A percentile compares a stretch with the other conserved stretches of the same genome.
phyloP scores from a whole-genome alignment of 2,113 vertebrate genomes.

The Chaetops frenatus region DNA sequence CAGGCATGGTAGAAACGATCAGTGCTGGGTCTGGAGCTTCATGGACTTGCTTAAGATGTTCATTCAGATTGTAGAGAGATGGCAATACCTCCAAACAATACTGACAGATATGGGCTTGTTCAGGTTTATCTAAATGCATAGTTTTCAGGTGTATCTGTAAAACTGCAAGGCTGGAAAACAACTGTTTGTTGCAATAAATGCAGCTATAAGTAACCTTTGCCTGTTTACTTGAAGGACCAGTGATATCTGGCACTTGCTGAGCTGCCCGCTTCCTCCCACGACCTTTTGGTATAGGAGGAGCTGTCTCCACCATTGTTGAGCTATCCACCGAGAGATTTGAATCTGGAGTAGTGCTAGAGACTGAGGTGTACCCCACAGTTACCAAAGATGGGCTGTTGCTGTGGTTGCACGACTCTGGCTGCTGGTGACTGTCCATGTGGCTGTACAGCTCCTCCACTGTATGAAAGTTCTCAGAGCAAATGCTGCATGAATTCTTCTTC shows the following conservation, averaged over 20 bases:
- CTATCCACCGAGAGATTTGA: slow-evolving; percentile 97
- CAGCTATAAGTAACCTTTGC: slow-evolving; percentile 94
- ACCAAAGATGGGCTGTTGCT: slow-evolving; percentile 95
- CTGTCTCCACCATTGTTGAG: slow-evolving; percentile 89
- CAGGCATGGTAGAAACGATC: slow-evolving; percentile 85
- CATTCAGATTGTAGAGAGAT: slow-evolving; percentile 95
- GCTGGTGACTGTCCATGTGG: slow-evolving; percentile 97
- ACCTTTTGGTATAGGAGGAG: slow-evolving; percentile 87
- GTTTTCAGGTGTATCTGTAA: slow-evolving; percentile 96
- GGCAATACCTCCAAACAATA: slow-evolving; percentile 95
- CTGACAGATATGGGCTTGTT: slow-evolving; percentile 97
- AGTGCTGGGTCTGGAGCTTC: slow-evolving; percentile 87
- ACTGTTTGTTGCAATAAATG: slow-evolving; percentile 95
- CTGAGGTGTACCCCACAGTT: slow-evolving; percentile 94
- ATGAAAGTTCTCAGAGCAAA: slow-evolving; percentile 92
- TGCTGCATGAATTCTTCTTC: slow-evolving; percentile 87
- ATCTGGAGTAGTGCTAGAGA: slow-evolving; percentile 97
- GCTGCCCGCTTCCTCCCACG: slow-evolving; percentile 90
- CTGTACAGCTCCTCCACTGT: slow-evolving; percentile 92
- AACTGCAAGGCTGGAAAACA: slow-evolving; percentile 93
- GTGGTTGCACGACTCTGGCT: slow-evolving; percentile 92
- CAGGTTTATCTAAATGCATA: slow-evolving; percentile 95
- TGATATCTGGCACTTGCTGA: slow-evolving; percentile 83
- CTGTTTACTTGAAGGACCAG: slow-evolving; percentile 85
- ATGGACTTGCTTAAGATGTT: slow-evolving; percentile 95